A percentile compares a stretch with the other conserved stretches of the same genome.
Evolutionary conservation across 2,797 vertebrate genomes (phyloP).

Genomic region (Lepilemur ruficaudatus): DNA sequence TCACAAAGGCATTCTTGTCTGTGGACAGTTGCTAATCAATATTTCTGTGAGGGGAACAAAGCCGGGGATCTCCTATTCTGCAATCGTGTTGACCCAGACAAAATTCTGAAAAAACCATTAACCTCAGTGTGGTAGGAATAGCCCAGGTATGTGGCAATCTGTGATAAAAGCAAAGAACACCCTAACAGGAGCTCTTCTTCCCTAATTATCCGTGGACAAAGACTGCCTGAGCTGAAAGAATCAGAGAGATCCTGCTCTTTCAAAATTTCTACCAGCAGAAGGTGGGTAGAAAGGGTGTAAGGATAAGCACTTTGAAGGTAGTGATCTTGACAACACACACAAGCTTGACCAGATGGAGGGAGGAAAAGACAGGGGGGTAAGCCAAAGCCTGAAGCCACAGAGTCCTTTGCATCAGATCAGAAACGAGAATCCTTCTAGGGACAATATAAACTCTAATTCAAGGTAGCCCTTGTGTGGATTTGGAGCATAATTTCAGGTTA

Average conservation of each 20-base stretch:
- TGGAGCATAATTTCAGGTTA: neutral
- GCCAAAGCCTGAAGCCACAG: neutral
- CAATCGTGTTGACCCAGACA: neutral
- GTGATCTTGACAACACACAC: neutral
- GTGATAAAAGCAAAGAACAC: neutral
- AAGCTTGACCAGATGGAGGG: neutral
- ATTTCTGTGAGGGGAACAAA: neutral
- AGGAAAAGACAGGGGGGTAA: neutral
- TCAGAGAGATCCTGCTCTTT: neutral
- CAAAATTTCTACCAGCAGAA: neutral
- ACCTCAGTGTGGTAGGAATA: neutral
- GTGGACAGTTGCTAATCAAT: neutral
- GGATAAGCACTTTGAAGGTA: neutral
- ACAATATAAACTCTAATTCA: neutral
- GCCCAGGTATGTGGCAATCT: neutral
- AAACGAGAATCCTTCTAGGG: neutral
- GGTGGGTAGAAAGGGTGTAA: neutral
- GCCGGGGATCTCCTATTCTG: neutral
- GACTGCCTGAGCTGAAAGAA: neutral
- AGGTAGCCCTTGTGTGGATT: too few relatives aligned
- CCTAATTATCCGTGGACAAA: rapidly evolving
- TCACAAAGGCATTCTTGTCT: neutral
- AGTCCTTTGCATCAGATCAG: neutral
- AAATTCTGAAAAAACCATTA: neutral
- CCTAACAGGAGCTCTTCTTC: neutral